Percentiles rank a stretch among this genome's conserved stretches.
Conservation (phyloP, 2,888 invertebrate genomes). For the Amphimallon solstitiale region DNA sequence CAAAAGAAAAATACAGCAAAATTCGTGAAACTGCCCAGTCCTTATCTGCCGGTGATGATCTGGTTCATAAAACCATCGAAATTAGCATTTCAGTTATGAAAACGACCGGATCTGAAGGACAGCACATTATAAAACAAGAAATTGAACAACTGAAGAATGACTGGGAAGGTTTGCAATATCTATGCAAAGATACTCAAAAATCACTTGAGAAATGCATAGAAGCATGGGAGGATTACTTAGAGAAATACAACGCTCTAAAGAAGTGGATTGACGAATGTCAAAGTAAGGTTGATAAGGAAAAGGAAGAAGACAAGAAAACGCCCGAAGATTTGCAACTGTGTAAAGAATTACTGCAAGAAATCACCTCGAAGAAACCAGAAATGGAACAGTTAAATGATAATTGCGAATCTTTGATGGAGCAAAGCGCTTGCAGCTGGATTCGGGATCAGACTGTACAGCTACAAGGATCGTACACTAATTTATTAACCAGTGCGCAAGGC, state of each 20-base stretch:
- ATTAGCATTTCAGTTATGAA: slow-evolving; percentile 79
- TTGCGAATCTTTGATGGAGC: slow-evolving; percentile 87
- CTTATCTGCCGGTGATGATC: slow-evolving; percentile 76
- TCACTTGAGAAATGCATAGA: slow-evolving; percentile 79
- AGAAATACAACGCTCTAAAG: slow-evolving; percentile 77
- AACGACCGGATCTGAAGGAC: slow-evolving; percentile 84
- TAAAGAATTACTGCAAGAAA: slow-evolving; percentile 79
- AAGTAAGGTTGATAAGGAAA: slow-evolving; percentile 72
- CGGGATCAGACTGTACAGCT: slow-evolving; percentile 87
- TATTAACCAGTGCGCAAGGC: slow-evolving; percentile 82
- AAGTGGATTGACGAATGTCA: slow-evolving; percentile 79
- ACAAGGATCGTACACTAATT: slow-evolving; percentile 82
- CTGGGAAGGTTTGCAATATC: slow-evolving; percentile 82
- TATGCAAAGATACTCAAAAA: slow-evolving; percentile 81
- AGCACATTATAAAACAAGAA: slow-evolving; percentile 85
- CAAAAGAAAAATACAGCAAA: slow-evolving; percentile 79
- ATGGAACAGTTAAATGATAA: slow-evolving; percentile 87
- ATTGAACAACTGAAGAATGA: slow-evolving; percentile 82
- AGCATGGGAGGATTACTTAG: slow-evolving; percentile 84
- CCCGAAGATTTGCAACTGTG: slow-evolving; percentile 82
- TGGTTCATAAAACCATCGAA: slow-evolving; percentile 78
- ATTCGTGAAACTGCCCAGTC: slow-evolving; percentile 75
- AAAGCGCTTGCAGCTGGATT: slow-evolving; percentile 85
- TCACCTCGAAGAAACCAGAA: slow-evolving; percentile 77
- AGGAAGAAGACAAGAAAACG: slow-evolving; percentile 78